Conservation (phyloP, 2,888 invertebrate genomes). For the Ctenicera cuprea region DNA sequence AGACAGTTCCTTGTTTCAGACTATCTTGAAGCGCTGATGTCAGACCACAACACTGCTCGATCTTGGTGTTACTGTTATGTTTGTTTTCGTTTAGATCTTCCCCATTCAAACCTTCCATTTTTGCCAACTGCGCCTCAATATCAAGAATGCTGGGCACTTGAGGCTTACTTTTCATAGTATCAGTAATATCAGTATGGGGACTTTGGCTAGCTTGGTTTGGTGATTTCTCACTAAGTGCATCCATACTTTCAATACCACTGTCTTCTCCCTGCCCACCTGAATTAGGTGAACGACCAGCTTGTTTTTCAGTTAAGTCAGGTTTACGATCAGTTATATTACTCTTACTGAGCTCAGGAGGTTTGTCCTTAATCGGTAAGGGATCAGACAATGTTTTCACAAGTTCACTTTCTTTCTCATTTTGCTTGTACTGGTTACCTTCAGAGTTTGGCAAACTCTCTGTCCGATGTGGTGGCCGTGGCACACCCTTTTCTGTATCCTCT, state of each 20-base stretch:
- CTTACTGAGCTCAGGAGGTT: slow-evolving; percentile 69
- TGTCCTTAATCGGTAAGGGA: slow-evolving; percentile 64
- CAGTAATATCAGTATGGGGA: slow-evolving; percentile 73
- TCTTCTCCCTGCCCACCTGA: slow-evolving; percentile 84
- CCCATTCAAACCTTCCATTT: slow-evolving; percentile 77
- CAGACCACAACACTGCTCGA: slow-evolving; percentile 69
- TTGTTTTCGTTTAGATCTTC: slow-evolving; percentile 59
- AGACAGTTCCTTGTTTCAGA: slow-evolving; percentile 63
- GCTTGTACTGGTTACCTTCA: slow-evolving; percentile 54
- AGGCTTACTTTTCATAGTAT: slow-evolving; percentile 62
- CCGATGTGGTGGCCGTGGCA: slow-evolving; percentile 67
- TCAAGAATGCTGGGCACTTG: slow-evolving; percentile 77
- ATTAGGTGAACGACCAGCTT: slow-evolving; percentile 68
- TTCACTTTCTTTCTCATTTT: slow-evolving; percentile 59
- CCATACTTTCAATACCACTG: slow-evolving; percentile 95
- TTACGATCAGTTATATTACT: slow-evolving; percentile 69
- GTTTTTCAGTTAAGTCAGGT: slow-evolving; percentile 60
- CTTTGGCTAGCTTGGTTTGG: slow-evolving; percentile 87
- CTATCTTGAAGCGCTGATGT: slow-evolving; percentile 67
- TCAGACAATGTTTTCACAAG: slow-evolving; percentile 61
- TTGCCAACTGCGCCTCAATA: slow-evolving; percentile 82
- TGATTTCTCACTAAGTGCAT: slow-evolving; percentile 90
- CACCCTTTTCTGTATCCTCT: slow-evolving; percentile 71
- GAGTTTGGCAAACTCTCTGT: slow-evolving; percentile 60
- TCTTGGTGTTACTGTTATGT: slow-evolving; percentile 61